Base-by-base conservation (phyloP, 1,140 invertebrate genomes). In the Bactericera cockerelli region DNA sequence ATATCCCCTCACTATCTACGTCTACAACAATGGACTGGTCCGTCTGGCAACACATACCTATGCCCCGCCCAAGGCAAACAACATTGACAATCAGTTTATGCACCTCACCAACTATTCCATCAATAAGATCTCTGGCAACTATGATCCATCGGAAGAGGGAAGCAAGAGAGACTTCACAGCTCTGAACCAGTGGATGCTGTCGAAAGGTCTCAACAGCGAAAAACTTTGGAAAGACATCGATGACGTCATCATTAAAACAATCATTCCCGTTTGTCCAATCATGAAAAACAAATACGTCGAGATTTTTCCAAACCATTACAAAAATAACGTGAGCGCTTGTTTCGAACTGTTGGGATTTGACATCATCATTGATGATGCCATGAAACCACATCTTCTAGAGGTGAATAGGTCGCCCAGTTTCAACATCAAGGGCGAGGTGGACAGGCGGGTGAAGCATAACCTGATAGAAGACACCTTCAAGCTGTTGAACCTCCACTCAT, bases 21-120 rank as follows among this genome's bases (percentile, higher is more conserved):
- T 98, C 19, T 96, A 92, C 73, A 89, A 97, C 64, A 93, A 98
- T 75, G 95, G 95, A 3, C 75, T 98, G 31, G 92, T 89, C 0
- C 79, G 87, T 66, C 93, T 94, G 72, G 89, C 89, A 0, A 93
- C 90, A 1, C 84, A 79, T 63, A 79, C 84, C 65, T 93, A 93
- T 67, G 84, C 78, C 42, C 74, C 79, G 14, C 28, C 28, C 4
- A 31, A 31, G 28, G 4, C 4, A 13, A 77, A 81, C 31, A 94
- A 94, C 64, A 78, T 85, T 1, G 77, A 77, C 0, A 89, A 95
- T 69, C 79, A 91, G 26, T 98, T 84, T 69, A 97, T 97, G 89
- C 95, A 98, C 73, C 75, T 98, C 59, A 98, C 95, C 0, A 98
- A 98, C 75, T 98, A 98, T 69, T 87, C 90, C 0, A 81, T 98